Evolutionary conservation across 2,888 invertebrate species (phyloP).

Genomic region (Drosophila koepferae): DNA sequence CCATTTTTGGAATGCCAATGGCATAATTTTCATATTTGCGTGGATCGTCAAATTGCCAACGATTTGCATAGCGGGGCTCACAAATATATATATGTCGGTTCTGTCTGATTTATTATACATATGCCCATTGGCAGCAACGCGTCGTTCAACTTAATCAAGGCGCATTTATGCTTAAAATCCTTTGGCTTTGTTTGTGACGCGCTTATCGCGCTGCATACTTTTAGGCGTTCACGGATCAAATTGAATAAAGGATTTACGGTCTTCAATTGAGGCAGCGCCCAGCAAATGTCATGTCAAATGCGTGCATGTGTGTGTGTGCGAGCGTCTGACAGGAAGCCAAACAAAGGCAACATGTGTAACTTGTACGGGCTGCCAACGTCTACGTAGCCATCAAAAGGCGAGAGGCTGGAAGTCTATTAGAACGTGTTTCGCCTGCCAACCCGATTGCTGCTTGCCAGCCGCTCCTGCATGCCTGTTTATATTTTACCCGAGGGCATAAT

Average conservation of each 20-base stretch:
- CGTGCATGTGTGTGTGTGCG: constrained; percentile 29
- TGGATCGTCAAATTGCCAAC: constrained; percentile 62
- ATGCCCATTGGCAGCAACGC: constrained; percentile 20
- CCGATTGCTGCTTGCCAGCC: constrained; percentile 50
- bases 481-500: constrained; percentile 83
- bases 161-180: constrained; percentile 68
- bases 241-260: constrained; percentile 82
- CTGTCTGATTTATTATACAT: constrained; percentile 46
- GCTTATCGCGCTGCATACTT: constrained; percentile 74
- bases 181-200: constrained; percentile 64
- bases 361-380: constrained; percentile 64
- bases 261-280: constrained; percentile 66
- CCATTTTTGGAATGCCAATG: constrained; percentile 53
- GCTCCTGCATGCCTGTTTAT: constrained; percentile 58
- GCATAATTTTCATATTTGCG: constrained; percentile 78
- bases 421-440: constrained; percentile 79
- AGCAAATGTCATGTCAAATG: constrained; percentile 72
- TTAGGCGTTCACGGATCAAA: constrained; percentile 71
- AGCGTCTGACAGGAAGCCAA: constrained; percentile 79
- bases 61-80: constrained; percentile 61
- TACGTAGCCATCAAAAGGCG: constrained; percentile 66
- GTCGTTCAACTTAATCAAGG: constrained; percentile 70
- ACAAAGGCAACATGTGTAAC: constrained; percentile 82
- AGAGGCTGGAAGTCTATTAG: constrained; percentile 80
- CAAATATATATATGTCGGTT: constrained; percentile 3